Evolutionary conservation across 2,113 vertebrate genomes (phyloP).

Genomic region (Potamarius usumacintae): DNA sequence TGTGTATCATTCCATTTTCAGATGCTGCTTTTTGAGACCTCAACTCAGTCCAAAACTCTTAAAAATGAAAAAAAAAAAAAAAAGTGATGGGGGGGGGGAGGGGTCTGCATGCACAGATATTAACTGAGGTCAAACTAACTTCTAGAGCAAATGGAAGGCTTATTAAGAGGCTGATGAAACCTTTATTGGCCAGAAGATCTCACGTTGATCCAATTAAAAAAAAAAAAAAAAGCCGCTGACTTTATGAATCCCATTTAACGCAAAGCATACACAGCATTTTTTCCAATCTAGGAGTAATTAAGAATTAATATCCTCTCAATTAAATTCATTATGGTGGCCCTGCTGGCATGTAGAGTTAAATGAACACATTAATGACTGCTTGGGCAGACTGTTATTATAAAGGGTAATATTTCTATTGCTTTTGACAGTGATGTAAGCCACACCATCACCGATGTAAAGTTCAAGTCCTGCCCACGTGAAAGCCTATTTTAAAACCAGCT

Average conservation of each 20-base stretch:
- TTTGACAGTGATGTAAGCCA: constrained; percentile 44
- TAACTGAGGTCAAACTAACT: constrained; percentile 29
- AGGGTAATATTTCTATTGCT: constrained; percentile 28
- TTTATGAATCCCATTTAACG: constrained; percentile 24
- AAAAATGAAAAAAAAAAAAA: neutral
- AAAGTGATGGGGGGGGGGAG: neutral
- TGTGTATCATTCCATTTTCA: neutral
- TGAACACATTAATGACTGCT: neutral
- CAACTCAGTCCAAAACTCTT: neutral
- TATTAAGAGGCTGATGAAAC: constrained; percentile 28
- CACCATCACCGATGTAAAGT: constrained; percentile 64
- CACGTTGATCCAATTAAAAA: constrained; percentile 8
- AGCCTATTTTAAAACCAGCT: constrained; percentile 77
- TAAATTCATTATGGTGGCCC: constrained; percentile 33
- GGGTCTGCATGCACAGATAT: neutral
- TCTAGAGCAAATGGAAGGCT: constrained; percentile 25
- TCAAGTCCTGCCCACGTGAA: constrained; percentile 73
- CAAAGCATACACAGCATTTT: constrained; percentile 30
- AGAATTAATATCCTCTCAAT: constrained; percentile 39
- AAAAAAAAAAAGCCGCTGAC: constrained; percentile 19
- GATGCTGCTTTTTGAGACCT: constrained; percentile 11
- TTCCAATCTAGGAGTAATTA: constrained; percentile 24
- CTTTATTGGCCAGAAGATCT: constrained; percentile 30
- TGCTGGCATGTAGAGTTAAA: constrained; percentile 16
- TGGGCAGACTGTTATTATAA: constrained; percentile 37